Base-by-base conservation (phyloP, 2,888 invertebrate species). In the Phlogophora meticulosa region DNA sequence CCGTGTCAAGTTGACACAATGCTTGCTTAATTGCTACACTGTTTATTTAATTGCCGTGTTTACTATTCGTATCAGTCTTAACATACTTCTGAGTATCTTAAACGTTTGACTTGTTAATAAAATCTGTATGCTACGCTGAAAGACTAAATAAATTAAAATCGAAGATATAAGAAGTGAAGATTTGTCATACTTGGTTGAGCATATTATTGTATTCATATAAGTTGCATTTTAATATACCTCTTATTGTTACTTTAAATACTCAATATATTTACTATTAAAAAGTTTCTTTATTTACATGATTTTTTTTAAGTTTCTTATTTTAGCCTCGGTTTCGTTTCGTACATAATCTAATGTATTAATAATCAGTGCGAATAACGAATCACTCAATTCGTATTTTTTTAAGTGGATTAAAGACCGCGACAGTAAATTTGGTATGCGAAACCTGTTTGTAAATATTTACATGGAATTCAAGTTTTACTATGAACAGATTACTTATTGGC, bases 1-100 rank as follows among this genome's bases (percentile, higher is more conserved):
- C 53, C 58, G 45, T 49, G 74, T 80, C 72, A 66, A 58, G 58
- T 72, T 80, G 81, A 80, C 81, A 80, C 76, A 73, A 80, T 60
- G 58, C 64, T 58, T 64, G 46, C 53, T 69, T 80, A 74, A 80
- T 82, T 76, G 55, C 58, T 61, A 61, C 68, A 48, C 51, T 67
- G 67, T 80, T 80, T 80, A 71, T 72, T 76, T 69, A 71, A 82
- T 72, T 72, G 51, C 32, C 24, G 28, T 53, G 42, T 66, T 66
- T 62, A 75, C 62, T 66, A 52, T 55, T 61, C 24, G 10, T 38
- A 32, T 22, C 11, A 43, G 17, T 22, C 5, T n/a, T 40, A 34
- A 34, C 28, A 34, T 20, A 53, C 42, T 32, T 42, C 22, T 20
- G 7, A 32, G 28, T 42, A 42, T 10, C 34, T 48, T 42, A 46